Evolutionary conservation across 1,140 invertebrate genomes (phyloP).

Genomic region (Notospermus geniculatus): DNA sequence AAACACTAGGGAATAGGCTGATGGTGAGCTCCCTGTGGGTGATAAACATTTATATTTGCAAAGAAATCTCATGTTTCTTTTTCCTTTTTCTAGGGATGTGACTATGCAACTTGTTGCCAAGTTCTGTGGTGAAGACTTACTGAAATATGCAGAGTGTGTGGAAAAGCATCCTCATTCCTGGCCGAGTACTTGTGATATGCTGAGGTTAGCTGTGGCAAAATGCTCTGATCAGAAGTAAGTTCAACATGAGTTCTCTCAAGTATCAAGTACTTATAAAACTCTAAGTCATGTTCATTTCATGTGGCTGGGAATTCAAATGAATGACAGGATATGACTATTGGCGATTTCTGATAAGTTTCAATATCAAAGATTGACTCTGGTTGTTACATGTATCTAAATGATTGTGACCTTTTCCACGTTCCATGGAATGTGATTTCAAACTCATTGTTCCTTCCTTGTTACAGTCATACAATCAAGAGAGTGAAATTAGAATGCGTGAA

Average conservation of each 20-base stretch:
- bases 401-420: not conserved
- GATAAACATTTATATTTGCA: too few species aligned
- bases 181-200: constrained; percentile 6
- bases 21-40: too few species aligned
- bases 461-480: not conserved
- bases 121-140: not conserved
- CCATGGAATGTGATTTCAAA: not conserved
- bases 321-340: not conserved
- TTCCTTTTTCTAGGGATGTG: constrained; percentile 3
- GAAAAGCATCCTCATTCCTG: constrained; percentile 10
- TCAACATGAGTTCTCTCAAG: not conserved
- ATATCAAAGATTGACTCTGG: too few species aligned
- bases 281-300: not conserved
- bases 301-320: not conserved
- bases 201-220: not conserved
- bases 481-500: constrained; percentile 4
- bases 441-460: not conserved
- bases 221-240: constrained; percentile 5
- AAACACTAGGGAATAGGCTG: too few species aligned
- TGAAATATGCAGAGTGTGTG: constrained; percentile 5
- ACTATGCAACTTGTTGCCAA: constrained; percentile 4
- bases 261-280: not conserved
- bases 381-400: too few species aligned
- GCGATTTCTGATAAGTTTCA: too few species aligned
- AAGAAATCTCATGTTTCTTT: constrained; percentile 1